These are phyloP conservation scores for Drosophila melanosoma DNA, from an alignment of 2,888 invertebrate genomes.

Conservation along the genomic window DNA sequence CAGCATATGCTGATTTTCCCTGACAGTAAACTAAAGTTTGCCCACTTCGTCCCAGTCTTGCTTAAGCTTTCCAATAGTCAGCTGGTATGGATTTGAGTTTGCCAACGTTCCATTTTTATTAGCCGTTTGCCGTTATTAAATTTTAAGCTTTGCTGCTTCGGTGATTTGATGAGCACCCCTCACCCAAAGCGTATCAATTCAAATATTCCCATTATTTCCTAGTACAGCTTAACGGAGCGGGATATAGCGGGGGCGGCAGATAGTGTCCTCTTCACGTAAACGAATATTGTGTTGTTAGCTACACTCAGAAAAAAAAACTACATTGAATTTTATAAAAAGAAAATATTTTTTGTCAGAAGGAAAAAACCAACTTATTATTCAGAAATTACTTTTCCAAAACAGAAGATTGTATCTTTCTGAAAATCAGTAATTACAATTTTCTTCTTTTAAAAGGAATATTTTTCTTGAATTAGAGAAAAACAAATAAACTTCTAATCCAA, in stretches of 20 bases:
- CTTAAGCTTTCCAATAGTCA: conserved; percentile 24
- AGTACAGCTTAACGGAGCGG: conserved; percentile 15
- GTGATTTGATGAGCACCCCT: conserved; percentile 62
- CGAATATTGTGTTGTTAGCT: conserved; percentile 6
- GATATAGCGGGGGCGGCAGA: conserved; percentile 31
- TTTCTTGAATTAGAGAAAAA: background rate
- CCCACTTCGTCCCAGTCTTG: conserved; percentile 5
- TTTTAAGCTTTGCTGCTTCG: conserved; percentile 68
- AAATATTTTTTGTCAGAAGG: background rate
- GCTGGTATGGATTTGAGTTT: conserved; percentile 54
- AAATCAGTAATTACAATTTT: background rate
- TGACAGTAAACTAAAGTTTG: conserved; percentile 9
- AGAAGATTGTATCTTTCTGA: background rate
- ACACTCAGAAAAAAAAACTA: background rate
- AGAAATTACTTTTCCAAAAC: background rate
- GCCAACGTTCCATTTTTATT: conserved; percentile 20
- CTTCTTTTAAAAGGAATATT: background rate
- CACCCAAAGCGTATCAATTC: conserved; percentile 79
- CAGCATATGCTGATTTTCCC: conserved; percentile 77
- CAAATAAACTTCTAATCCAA: background rate
- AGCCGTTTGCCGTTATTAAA: conserved; percentile 68
- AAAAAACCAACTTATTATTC: background rate
- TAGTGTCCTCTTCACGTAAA: conserved; percentile 7
- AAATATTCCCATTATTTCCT: conserved; percentile 49
- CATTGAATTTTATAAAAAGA: background rate